Base-by-base conservation (phyloP, 2,113 vertebrate genomes). In the Aythya baeri region DNA sequence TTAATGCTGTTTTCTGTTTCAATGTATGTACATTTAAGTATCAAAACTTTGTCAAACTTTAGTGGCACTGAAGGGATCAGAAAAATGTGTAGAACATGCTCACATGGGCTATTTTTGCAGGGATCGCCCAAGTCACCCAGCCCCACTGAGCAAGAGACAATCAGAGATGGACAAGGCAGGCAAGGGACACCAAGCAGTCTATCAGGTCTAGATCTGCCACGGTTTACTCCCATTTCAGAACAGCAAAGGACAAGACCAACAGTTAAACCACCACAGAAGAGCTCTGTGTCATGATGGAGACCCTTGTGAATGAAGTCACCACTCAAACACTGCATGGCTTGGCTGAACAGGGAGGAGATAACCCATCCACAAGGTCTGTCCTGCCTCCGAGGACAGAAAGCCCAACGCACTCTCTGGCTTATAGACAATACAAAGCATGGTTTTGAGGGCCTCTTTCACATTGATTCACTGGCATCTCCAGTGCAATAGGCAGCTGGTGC, bases 171-270 rank as follows among this genome's bases (percentile, higher is more conserved):
- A 44, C 52, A 50, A 81, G n/a, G 57, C 34, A 83, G 38, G 17
- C 25, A 89, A 72, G 0, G 0, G 38, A 65, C 11, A 81, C 23
- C 0, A 1, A 8, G 49, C 1, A 1, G 50, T 59, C 77, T 36
- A 7, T 50, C 15, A 0, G 11, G 11, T 63, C 36, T 38, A 59
- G 9, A 67, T 3, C 22, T 75, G 17, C 55, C 32, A 16, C 17
- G 50, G 54, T 55, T 93, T 50, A 41, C 6, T 86, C 25, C 14
- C 5, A 6, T 36, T 75, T 70, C 5, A 81, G 49, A 58, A 77
- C 0, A 79, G 38, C 58, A 77, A 93, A 74, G 27, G 26, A 73
- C 31, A 88, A 86, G 29, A 63, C 1, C 31, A 83, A 4, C 14
- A 50, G 14, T 62, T 74, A 86, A 77, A 77, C 14, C 54, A 76